These are phyloP conservation scores for Drosophila phalerata DNA, from an alignment of 2,888 invertebrate species.

Conservation along the genomic window DNA sequence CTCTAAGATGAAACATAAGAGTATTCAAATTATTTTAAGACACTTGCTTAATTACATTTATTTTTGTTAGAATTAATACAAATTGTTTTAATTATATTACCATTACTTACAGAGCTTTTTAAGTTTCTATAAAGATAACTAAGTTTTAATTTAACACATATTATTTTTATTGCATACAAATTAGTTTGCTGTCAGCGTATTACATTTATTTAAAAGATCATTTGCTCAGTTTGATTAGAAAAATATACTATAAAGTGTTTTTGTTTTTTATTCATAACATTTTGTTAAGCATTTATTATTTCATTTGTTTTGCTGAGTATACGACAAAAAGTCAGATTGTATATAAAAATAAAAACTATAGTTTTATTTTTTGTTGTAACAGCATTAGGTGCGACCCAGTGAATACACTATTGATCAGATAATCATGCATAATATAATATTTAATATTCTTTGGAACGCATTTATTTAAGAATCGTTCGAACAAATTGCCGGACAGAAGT, in stretches of 20 bases:
- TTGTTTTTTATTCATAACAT: constrained; percentile 15
- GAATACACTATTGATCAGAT: constrained; percentile 52
- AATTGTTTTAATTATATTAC: constrained; percentile 14
- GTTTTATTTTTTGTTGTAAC: constrained; percentile 43
- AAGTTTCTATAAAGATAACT: constrained; percentile 16
- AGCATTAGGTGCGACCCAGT: constrained; percentile 41
- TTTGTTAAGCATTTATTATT: constrained; percentile 12
- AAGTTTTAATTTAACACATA: constrained; percentile 12
- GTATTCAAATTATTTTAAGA: constrained; percentile 34
- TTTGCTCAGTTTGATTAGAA: constrained; percentile 40
- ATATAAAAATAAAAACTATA: constrained; percentile 64
- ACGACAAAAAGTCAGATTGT: constrained; percentile 58
- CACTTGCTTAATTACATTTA: constrained; percentile 58
- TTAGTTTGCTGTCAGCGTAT: constrained; percentile 28
- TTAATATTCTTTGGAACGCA: constrained; percentile 57
- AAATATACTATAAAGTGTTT: constrained; percentile 48
- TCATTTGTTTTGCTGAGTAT: constrained; percentile 15
- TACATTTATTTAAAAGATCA: constrained; percentile 30
- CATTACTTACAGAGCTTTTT: constrained; percentile 23
- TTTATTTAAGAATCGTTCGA: constrained; percentile 45
- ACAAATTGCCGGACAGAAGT: constrained; percentile 39
- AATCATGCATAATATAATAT: constrained; percentile 19
- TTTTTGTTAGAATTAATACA: constrained; percentile 52
- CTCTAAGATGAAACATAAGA: too few species aligned
- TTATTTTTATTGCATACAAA: constrained; percentile 19